These are phyloP conservation scores for Melipona beecheii DNA, from an alignment of 2,888 invertebrate genomes.

Conservation along the genomic window DNA sequence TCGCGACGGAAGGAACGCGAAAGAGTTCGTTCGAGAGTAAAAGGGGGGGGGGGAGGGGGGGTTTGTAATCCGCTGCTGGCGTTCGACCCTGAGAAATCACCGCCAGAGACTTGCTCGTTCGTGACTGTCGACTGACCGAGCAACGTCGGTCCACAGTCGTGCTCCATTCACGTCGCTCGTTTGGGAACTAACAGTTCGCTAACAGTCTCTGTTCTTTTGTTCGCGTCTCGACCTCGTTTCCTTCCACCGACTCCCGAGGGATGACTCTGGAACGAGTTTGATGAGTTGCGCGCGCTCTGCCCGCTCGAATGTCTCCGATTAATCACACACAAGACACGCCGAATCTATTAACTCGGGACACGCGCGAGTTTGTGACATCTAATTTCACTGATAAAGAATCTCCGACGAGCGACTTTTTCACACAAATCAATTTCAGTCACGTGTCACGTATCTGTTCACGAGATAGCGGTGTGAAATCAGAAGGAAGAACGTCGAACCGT, in stretches of 20 bases:
- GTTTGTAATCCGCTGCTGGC: slow-evolving; percentile 48
- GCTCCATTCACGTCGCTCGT: slow-evolving; percentile 8
- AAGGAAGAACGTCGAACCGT: slow-evolving; percentile 10
- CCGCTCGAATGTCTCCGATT: background rate
- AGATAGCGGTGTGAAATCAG: background rate
- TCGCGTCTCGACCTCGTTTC: slow-evolving; percentile 8
- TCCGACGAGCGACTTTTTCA: background rate
- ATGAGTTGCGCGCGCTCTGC: slow-evolving; percentile 4
- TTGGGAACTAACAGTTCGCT: slow-evolving; percentile 20
- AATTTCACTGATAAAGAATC: slow-evolving; percentile 1
- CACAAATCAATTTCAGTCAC: background rate
- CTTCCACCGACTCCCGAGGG: background rate
- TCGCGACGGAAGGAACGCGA: slow-evolving; percentile 53
- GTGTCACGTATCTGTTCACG: background rate
- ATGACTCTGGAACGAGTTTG: slow-evolving; percentile 11
- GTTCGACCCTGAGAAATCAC: slow-evolving; percentile 60
- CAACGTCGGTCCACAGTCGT: slow-evolving; percentile 19
- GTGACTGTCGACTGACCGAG: slow-evolving; percentile 45
- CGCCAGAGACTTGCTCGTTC: slow-evolving; percentile 46
- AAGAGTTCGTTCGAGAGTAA: slow-evolving; percentile 53
- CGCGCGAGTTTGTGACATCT: background rate
- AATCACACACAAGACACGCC: slow-evolving; percentile 7
- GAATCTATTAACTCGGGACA: slow-evolving; percentile 27
- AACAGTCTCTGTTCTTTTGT: slow-evolving; percentile 30
- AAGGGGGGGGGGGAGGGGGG: slow-evolving; percentile 21